Percentiles rank a stretch among this genome's conserved stretches.
phyloP scores from a whole-genome alignment of 2,888 invertebrate genomes.

The Xylocampa areola region DNA sequence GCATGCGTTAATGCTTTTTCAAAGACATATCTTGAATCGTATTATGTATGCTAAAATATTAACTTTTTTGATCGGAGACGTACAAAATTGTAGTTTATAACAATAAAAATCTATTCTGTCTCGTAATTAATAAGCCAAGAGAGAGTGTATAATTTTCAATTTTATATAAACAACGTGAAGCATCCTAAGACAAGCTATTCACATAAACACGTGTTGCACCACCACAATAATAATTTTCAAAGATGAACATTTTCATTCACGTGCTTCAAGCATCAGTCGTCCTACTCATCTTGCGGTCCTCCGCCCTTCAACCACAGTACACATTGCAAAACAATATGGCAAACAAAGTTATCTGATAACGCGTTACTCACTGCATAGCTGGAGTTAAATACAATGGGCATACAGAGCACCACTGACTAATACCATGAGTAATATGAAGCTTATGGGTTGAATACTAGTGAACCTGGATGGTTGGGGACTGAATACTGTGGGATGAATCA shows the following conservation, averaged over 20 bases:
- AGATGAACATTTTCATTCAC: conserved; percentile 15
- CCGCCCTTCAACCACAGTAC: conserved; percentile 42
- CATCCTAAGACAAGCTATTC: too few species aligned
- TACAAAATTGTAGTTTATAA: too few species aligned
- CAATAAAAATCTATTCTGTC: too few species aligned
- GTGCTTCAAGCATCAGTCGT: too few species aligned
- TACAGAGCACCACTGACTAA: conserved; percentile 48
- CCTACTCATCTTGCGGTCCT: conserved; percentile 39
- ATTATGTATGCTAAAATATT: too few species aligned
- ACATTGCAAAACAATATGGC: conserved; percentile 64
- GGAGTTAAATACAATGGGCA: conserved; percentile 29
- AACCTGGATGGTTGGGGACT: conserved; percentile 30
- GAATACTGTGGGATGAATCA: conserved; percentile 24
- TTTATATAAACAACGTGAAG: too few species aligned
- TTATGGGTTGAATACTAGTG: conserved; percentile 29
- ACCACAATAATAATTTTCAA: background rate
- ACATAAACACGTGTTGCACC: background rate
- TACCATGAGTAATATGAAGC: conserved; percentile 58
- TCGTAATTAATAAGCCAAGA: too few species aligned
- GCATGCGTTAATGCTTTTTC: too few species aligned
- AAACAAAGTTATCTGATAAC: conserved; percentile 73
- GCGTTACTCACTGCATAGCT: conserved; percentile 64
- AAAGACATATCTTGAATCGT: too few species aligned
- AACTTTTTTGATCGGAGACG: too few species aligned
- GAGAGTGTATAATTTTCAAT: too few species aligned